Evolutionary conservation across 2,797 vertebrate genomes (phyloP).

Genomic region (Carduelis carduelis): DNA sequence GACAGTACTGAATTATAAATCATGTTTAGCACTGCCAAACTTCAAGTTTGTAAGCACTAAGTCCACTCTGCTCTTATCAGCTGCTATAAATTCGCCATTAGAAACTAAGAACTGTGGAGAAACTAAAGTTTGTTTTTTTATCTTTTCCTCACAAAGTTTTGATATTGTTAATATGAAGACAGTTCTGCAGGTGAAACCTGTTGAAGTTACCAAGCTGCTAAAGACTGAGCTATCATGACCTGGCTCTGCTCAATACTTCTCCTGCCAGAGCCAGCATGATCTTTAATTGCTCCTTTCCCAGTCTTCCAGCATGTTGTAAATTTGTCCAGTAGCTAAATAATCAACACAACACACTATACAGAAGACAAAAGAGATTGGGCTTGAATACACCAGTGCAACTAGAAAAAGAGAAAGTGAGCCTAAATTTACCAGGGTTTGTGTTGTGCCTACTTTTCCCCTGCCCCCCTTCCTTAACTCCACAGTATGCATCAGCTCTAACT

Average conservation of each 20-base stretch:
- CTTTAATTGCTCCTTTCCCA: neutral
- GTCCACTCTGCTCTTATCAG: neutral
- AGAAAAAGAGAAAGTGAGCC: neutral
- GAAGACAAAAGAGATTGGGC: neutral
- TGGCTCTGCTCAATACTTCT: neutral
- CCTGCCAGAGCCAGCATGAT: neutral
- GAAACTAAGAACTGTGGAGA: neutral
- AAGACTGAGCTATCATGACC: neutral
- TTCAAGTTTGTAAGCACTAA: neutral
- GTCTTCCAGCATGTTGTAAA: neutral
- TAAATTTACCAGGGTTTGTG: neutral
- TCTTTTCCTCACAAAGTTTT: neutral
- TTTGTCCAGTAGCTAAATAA: neutral
- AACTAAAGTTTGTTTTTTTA: neutral
- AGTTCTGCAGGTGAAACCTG: neutral
- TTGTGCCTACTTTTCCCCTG: neutral
- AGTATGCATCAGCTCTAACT: neutral
- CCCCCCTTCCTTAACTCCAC: accelerated
- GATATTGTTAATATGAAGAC: neutral
- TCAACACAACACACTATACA: neutral
- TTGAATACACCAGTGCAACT: neutral
- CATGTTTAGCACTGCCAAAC: neutral
- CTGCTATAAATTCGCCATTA: neutral
- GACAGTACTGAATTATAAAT: neutral
- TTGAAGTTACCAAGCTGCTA: neutral